Evolutionary conservation across 2,888 invertebrate species (phyloP).

Genomic region (Barypeithes pellucidus): DNA sequence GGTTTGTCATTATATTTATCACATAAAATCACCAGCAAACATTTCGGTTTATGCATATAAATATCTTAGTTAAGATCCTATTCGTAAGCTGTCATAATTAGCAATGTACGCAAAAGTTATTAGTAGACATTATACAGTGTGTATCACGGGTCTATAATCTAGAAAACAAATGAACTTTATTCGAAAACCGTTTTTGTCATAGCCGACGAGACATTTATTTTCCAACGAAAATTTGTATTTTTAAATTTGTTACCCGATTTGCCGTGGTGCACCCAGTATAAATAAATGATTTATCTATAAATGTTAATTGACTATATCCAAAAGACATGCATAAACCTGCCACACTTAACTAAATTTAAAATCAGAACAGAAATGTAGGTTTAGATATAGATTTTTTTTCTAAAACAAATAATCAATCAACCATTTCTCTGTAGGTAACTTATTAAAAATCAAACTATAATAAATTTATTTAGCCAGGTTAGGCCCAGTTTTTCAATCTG

Average conservation of each 20-base stretch:
- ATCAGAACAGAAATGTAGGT: constrained; percentile 21
- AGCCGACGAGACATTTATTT: no score
- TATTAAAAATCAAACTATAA: no score
- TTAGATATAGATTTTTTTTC: neutral
- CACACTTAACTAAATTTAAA: constrained; percentile 16
- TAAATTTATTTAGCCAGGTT: no score
- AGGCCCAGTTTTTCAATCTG: no score
- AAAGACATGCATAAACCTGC: constrained; percentile 30
- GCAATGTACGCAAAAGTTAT: neutral
- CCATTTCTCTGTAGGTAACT: no score
- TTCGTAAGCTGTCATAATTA: neutral
- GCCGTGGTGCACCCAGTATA: neutral
- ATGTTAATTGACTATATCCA: constrained; percentile 22
- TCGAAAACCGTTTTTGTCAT: no score
- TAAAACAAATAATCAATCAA: no score
- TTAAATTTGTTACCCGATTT: neutral
- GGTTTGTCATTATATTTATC: constrained; percentile 39
- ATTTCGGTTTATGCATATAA: constrained; percentile 42
- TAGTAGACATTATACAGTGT: neutral
- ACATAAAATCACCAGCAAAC: constrained; percentile 51
- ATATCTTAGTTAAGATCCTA: neutral
- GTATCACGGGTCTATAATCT: neutral
- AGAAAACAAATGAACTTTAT: no score
- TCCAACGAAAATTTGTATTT: no score
- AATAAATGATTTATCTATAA: constrained; percentile 3